phyloP scores from a whole-genome alignment of 2,888 invertebrate species.

The Geotrupes spiniger region DNA sequence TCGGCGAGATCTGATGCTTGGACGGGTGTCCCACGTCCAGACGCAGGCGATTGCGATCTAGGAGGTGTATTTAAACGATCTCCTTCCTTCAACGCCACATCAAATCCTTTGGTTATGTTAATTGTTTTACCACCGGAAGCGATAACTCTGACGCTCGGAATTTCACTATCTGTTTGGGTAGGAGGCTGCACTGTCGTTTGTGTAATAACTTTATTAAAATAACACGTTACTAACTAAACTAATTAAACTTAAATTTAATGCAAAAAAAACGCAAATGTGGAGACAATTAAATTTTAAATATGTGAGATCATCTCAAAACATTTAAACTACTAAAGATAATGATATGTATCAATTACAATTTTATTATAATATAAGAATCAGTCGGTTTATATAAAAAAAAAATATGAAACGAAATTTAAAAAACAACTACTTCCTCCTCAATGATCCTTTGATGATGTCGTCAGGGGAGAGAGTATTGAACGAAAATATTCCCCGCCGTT shows the following conservation, averaged over 20 bases:
- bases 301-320: no score
- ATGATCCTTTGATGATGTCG: conserved; percentile 47
- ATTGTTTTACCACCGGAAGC: conserved; percentile 51
- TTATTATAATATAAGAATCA: no score
- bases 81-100: conserved; percentile 47
- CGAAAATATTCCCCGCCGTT: conserved; percentile 47
- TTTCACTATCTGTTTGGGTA: conserved; percentile 14
- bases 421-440: conserved; percentile 10
- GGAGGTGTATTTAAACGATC: conserved; percentile 52
- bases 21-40: conserved; percentile 58
- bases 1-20: conserved; percentile 18
- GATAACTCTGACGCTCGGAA: conserved; percentile 38
- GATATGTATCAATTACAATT: conserved; percentile 3
- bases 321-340: no score
- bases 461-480: conserved; percentile 63
- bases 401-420: neutral
- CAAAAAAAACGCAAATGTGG: no score
- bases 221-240: no score
- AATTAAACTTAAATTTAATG: no score
- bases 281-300: no score
- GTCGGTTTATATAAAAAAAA: neutral
- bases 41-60: conserved; percentile 67
- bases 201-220: no score
- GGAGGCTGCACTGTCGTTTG: no score
- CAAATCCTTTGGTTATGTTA: conserved; percentile 60